Evolutionary conservation across 2,797 vertebrate genomes (phyloP).

Genomic region (Poecilia velifera): DNA sequence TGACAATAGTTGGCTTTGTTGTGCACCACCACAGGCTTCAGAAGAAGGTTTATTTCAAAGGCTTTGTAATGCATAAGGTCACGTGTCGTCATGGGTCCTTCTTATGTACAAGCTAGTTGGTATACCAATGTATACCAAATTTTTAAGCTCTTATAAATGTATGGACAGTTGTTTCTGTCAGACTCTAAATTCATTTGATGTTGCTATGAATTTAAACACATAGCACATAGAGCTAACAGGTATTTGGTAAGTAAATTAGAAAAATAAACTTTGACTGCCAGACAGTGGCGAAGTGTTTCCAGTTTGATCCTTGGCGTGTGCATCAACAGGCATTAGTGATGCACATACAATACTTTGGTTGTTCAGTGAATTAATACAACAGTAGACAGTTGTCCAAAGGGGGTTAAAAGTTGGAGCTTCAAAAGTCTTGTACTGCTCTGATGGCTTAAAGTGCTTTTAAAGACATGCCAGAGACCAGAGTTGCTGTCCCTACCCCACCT

Average conservation of each 20-base stretch:
- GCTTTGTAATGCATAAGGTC: constrained; percentile 78
- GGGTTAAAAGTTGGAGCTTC: background rate
- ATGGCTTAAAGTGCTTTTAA: background rate
- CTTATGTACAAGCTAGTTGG: constrained; percentile 38
- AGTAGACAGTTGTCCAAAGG: background rate
- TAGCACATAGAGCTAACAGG: background rate
- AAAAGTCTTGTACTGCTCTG: background rate
- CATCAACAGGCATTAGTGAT: background rate
- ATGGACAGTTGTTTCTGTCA: background rate
- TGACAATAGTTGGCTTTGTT: constrained; percentile 80
- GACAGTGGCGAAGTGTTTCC: background rate
- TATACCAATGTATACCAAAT: background rate
- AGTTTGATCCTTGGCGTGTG: background rate
- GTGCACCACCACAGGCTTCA: constrained; percentile 61
- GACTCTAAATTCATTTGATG: background rate
- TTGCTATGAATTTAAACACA: background rate
- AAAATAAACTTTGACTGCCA: background rate
- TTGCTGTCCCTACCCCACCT: background rate
- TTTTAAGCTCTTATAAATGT: background rate
- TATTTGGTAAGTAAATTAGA: background rate
- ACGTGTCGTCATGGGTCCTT: constrained; percentile 55
- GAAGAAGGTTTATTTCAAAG: constrained; percentile 60
- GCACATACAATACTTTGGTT: background rate
- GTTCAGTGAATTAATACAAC: background rate
- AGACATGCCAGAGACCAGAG: background rate